Evolutionary conservation across 2,888 invertebrate genomes (phyloP).

Genomic region (Pachycephus smyrnensis): DNA sequence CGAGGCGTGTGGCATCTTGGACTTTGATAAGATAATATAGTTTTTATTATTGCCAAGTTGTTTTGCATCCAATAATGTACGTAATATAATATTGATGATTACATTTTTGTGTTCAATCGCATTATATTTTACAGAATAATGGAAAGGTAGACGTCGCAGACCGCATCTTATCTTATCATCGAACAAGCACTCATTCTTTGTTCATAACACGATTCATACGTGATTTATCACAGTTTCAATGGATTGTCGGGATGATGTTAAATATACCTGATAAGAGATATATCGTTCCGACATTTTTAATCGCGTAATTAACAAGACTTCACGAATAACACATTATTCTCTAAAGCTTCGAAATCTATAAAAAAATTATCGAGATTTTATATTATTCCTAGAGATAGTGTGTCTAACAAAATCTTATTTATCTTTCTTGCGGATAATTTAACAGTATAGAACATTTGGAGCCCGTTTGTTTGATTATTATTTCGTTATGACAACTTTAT

Average conservation of each 20-base stretch:
- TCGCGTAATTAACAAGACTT: background rate
- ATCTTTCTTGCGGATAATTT: too few species aligned
- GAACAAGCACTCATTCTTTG: background rate
- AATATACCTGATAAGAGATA: background rate
- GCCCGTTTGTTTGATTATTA: background rate
- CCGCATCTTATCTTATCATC: background rate
- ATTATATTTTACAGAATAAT: background rate
- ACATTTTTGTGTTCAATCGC: background rate
- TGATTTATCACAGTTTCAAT: background rate
- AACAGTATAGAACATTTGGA: too few species aligned
- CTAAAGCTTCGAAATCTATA: background rate
- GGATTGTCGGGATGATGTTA: background rate
- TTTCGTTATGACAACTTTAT: too few species aligned
- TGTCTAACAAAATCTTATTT: too few species aligned
- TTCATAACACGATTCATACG: background rate
- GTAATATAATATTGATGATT: background rate
- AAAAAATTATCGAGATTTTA: background rate
- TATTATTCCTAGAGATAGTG: background rate
- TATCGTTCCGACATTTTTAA: background rate
- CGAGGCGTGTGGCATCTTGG: background rate
- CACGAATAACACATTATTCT: background rate
- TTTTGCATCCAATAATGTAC: background rate
- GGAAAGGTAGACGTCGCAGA: background rate
- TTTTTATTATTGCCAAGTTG: background rate
- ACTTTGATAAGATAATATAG: background rate